Base-by-base conservation (phyloP, 2,888 invertebrate species). In the Taphrorychus bicolor region DNA sequence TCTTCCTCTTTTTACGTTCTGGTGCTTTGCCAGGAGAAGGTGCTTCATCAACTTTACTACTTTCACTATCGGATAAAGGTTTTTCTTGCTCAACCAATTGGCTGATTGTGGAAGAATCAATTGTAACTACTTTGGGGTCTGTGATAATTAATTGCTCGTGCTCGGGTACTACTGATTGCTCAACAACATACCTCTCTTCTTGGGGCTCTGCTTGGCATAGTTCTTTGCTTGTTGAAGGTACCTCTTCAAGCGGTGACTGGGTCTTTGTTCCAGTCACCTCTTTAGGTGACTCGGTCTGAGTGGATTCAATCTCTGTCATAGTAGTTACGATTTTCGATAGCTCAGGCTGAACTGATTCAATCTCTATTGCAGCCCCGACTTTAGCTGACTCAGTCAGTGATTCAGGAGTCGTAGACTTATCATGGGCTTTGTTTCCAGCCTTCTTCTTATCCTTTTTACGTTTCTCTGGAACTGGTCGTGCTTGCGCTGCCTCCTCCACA, bases 121-220 rank as follows among this genome's bases (percentile, higher is more conserved):
- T n/a, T 59, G 52, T 64, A 67, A 68, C 71, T 66, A 69, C 65
- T 71, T 67, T 54, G 42, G 70, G 52, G 65, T 72, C 70, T 52
- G 72, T 74, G 69, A 68, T 67, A 64, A 66, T 71, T 62, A 68
- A 77, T 78, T 78, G 77, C 72, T 74, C 75, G 73, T 75, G 73
- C 71, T 76, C 63, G 52, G 63, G 72, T 71, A 64, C 78, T 77
- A 78, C 78, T 61, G 77, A 70, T 75, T 74, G 74, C 69, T 78
- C 77, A 78, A 78, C 72, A 68, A 81, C 82, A 74, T 82, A 82
- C 82, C 82, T 82, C 76, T 76, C 73, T 54, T 83, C 82, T 65
- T 79, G 78, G 59, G 79, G 78, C 2, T 32, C 18, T 57, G 11
- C 21, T 78, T 78, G 70, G 80, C 75, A 19, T 72, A 62, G 45